Evolutionary conservation across 2,888 invertebrate species (phyloP).

Genomic region (Agriopis marginaria): DNA sequence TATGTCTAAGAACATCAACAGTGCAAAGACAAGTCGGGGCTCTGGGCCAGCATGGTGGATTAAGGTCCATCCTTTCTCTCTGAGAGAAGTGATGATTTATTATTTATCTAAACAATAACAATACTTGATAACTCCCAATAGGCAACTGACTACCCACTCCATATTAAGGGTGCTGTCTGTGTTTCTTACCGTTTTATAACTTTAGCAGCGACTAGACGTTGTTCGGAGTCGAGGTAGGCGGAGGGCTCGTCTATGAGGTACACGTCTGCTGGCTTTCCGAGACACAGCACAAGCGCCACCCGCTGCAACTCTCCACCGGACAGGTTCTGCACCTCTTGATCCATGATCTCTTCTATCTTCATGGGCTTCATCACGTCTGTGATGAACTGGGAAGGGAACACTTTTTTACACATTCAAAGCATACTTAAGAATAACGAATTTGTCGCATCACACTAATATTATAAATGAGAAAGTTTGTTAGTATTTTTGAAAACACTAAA

Average conservation of each 20-base stretch:
- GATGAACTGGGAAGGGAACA: slow-evolving; percentile 89
- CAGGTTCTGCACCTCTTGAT: slow-evolving; percentile 98
- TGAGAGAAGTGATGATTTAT: too few relatives aligned
- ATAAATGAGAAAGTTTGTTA: too few relatives aligned
- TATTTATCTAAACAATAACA: too few relatives aligned
- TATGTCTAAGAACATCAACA: too few relatives aligned
- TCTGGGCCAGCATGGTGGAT: too few relatives aligned
- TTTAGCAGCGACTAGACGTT: slow-evolving; percentile 99
- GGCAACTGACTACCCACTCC: too few relatives aligned
- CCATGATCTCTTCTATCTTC: slow-evolving; percentile 98
- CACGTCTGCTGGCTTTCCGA: slow-evolving; percentile 99
- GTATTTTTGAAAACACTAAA: too few relatives aligned
- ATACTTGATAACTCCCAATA: too few relatives aligned
- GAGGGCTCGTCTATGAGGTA: slow-evolving; percentile 99
- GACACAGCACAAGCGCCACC: slow-evolving; percentile 97
- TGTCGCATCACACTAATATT: too few relatives aligned
- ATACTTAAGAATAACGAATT: not conserved
- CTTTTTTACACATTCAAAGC: not conserved
- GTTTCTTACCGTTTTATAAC: slow-evolving; percentile 95
- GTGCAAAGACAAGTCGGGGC: too few relatives aligned
- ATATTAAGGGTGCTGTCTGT: not conserved
- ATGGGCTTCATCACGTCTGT: slow-evolving; percentile 99
- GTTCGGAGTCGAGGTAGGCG: slow-evolving; percentile 99
- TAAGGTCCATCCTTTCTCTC: too few relatives aligned
- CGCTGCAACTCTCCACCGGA: slow-evolving; percentile 99